Evolutionary conservation across 2,888 invertebrate species (phyloP), one percentile per base, ranked within the genome.

Genomic region (Darwinula stevensoni): DNA sequence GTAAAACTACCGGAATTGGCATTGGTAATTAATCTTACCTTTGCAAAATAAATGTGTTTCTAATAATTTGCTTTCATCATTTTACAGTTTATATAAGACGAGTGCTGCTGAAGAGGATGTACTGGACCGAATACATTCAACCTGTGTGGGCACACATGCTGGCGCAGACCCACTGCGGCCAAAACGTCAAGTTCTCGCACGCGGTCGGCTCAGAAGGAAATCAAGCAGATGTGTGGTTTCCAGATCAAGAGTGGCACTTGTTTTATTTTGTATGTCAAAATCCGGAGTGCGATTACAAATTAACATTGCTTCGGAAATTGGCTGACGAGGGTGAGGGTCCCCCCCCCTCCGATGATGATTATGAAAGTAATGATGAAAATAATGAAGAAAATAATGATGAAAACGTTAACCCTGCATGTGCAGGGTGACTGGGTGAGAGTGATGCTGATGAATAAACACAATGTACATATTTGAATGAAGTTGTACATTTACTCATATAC

Each of bases 1-100:
- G 22, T 22, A n/a, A 22, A 22, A 22, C 22, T 22, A 22, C 22
- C 22, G 22, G 22, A 22, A 22, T 22, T 22, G 22, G 22, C 22
- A 22, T 22, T 22, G 22, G 22, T 22, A 22, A 22, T 22, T 22
- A 22, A 22, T 22, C 22, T 22, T 22, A 22, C 22, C 22, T 22
- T 22, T 22, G 22, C 22, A 22, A 22, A 22, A 22, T 22, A 22
- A 22, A 22, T 22, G 22, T 22, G 22, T 22, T 22, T 22, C 22
- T 22, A 22, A 22, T 22, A 22, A 22, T 22, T 22, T 22, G 22
- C 22, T 22, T 22, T 22, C 22, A 22, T 22, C 22, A 22, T 22
- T 22, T 22, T 22, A 22, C 22, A 22, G 22, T 22, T 22, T 22
- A 22, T 22, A 22, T 22, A 22, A 22, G 22, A 22, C 22, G 22